Base-by-base conservation (phyloP, 2,888 invertebrate species). In the Yponomeuta evonymella region DNA sequence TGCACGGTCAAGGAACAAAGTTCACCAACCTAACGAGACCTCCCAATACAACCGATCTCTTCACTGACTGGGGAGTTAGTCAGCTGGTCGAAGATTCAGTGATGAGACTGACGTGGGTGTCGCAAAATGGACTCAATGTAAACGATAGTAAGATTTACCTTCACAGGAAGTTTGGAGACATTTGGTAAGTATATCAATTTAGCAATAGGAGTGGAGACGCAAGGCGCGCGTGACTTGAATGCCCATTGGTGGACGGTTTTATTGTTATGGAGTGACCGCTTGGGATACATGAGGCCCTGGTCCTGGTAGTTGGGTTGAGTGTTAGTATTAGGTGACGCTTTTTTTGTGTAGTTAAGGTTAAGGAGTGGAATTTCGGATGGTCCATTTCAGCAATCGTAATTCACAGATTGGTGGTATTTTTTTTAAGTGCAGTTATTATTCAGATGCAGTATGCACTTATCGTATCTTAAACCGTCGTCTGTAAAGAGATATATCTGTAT, bases 251-350 rank as follows among this genome's bases (percentile, higher is more conserved):
- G 81, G 82, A 83, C 81, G 81, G 86, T 87, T 88, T 88, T 89
- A 89, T 84, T 86, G 82, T 84, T 86, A 86, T 88, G 86, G 88
- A 88, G 87, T 88, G 89, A 85, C 85, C 86, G 79, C 81, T 79
- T 76, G 76, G 79, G 79, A 76, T 65, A 58, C 51, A 58, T 58
- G 51, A 3, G 51, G 15, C 5, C 51, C 51, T 58, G 51, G 51
- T 58, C 51, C 51, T 58, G 51, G 51, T 58, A 58, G 15, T 12
- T 51, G 51, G 1, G 51, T 15, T 58, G 51, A 58, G 43, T 36
- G 36, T 36, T 36, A 51, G 51, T 58, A 58, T 58, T 58, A 58
- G 51, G 12, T 58, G 15, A 58, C 51, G 15, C 51, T 58, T 15
- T 58, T 12, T 58, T 58, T 58, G 51, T 3, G 51, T 12, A 12